A percentile compares a stretch with the other conserved stretches of the same genome.
Conservation (phyloP, 2,113 vertebrate species). For the Vulpes ferrilata region DNA sequence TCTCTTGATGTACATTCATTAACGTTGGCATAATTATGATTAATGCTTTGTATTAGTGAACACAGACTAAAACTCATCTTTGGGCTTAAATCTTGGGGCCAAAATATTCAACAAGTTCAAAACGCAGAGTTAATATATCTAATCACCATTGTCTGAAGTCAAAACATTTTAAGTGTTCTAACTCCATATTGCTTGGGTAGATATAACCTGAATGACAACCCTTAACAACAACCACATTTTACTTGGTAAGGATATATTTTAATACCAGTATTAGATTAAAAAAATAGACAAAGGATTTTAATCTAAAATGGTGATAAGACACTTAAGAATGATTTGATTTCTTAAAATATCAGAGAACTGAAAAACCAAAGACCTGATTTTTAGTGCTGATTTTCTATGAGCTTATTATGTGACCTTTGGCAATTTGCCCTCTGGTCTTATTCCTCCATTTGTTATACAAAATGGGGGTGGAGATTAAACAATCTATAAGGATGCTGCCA, state of each 20-base stretch:
- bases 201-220: neutral
- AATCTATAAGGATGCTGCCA: neutral
- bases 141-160: neutral
- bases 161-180: neutral
- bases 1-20: conserved; percentile 20
- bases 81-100: neutral
- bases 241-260: neutral
- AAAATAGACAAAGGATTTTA: conserved; percentile 7
- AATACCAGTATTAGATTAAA: neutral
- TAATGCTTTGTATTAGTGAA: neutral
- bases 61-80: neutral
- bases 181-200: neutral
- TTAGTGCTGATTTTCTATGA: neutral
- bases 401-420: neutral
- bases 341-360: neutral
- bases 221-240: neutral
- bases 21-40: neutral
- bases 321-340: neutral
- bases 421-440: neutral
- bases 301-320: neutral
- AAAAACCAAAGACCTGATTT: neutral
- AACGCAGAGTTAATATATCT: neutral
- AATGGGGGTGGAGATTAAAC: neutral
- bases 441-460: neutral
- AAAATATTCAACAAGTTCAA: neutral